Base-by-base conservation (phyloP, 2,888 invertebrate species). In the Agriotes lineatus region DNA sequence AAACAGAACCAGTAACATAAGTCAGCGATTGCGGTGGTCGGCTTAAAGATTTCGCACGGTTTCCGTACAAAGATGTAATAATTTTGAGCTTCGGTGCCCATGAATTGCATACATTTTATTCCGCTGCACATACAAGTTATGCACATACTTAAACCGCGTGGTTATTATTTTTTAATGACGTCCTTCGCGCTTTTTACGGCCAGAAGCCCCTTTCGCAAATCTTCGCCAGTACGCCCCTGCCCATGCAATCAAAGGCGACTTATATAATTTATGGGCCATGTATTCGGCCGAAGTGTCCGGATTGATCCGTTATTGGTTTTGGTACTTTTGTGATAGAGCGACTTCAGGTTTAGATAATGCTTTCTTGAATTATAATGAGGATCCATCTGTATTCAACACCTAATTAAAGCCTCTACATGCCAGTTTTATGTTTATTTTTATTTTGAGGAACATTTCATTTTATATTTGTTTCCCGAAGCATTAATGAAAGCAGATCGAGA, bases 1-100 rank as follows among this genome's bases (percentile, higher is more conserved):
- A 79, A 78, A 79, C 79, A 78, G 76, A 76, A 73, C 72, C 71
- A 57, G 71, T 71, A 68, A 71, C 63, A 62, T 68, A 71, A 65
- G 64, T 68, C 61, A 64, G 56, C 63, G 39, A 60, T 64, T 64
- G 58, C 67, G 69, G 67, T 65, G 66, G 71, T 62, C 67, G 70
- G 56, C 57, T 45, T 58, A 64, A 56, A 50, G 71, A 67, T 75
- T 75, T 75, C 75, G 70, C 74, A 72, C 74, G 74, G 66, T 70
- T 59, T 42, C 42, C 66, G 56, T 64, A 75, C 70, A 72, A 73
- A 76, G 74, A 75, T 66, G 72, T 75, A 76, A 76, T 75, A 76
- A 75, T 76, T 76, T 73, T 73, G 67, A 69, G 72, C 67, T 48
- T 52, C 70, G 67, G 59, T 67, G 69, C 69, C 67, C 69, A 72